Conservation (phyloP, 2,113 vertebrate genomes). For the Panurus biarmicus region DNA sequence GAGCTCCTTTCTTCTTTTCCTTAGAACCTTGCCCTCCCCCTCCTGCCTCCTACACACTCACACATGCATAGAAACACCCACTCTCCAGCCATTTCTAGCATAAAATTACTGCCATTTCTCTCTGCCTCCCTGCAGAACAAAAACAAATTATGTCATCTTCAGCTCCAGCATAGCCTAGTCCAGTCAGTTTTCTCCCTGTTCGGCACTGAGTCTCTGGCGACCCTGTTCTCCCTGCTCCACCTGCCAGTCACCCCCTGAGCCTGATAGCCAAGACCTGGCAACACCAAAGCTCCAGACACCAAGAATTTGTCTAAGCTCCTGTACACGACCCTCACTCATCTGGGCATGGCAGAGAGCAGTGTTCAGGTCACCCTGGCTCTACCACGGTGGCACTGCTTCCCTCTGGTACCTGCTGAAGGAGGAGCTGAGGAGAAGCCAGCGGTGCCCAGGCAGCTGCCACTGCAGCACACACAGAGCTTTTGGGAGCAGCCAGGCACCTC, state of each 20-base stretch:
- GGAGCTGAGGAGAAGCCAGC: neutral
- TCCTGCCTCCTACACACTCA: neutral
- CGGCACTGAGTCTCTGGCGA: neutral
- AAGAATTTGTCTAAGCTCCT: neutral
- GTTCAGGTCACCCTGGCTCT: neutral
- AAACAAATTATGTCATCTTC: neutral
- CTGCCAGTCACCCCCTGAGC: neutral
- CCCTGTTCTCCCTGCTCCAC: neutral
- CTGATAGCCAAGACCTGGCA: neutral
- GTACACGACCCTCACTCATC: neutral
- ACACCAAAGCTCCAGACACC: neutral
- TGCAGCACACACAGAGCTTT: neutral
- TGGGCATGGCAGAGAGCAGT: neutral
- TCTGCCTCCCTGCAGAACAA: neutral
- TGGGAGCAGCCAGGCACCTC: fast-evolving
- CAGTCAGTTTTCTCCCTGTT: neutral
- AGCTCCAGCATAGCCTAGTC: neutral
- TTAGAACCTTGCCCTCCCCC: neutral
- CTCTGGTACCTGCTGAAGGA: neutral
- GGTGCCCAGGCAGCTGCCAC: neutral
- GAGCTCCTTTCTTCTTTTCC: neutral
- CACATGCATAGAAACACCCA: slow-evolving; percentile 13
- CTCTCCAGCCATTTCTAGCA: neutral
- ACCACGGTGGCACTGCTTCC: fast-evolving
- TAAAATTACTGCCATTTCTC: slow-evolving; percentile 3